phyloP scores from a whole-genome alignment of 2,113 vertebrate genomes.

The Protobothrops mucrosquamatus region DNA sequence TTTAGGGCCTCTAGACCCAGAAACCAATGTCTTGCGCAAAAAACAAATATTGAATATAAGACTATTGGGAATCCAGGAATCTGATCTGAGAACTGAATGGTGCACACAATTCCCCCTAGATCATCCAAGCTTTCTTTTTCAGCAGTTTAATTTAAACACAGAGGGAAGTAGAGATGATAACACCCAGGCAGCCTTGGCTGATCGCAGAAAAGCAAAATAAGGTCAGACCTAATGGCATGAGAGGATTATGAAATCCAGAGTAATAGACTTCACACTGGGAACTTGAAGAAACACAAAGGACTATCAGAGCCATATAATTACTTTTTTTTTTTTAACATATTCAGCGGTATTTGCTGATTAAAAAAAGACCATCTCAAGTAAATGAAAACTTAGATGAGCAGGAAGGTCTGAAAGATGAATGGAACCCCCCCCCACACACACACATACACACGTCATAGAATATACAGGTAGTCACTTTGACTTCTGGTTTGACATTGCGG shows the following conservation, averaged over 20 bases:
- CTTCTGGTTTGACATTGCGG: too few relatives aligned
- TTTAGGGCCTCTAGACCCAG: too few relatives aligned
- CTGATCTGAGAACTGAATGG: neutral
- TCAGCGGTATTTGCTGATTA: neutral
- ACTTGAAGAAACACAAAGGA: neutral
- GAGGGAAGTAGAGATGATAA: neutral
- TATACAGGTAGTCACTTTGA: neutral
- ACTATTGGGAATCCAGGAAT: neutral
- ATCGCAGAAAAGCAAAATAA: neutral
- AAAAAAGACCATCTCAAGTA: neutral
- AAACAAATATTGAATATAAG: neutral
- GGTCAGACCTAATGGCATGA: neutral
- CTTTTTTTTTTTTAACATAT: neutral
- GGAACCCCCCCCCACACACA: too few relatives aligned
- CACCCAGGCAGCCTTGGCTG: neutral
- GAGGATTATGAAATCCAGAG: neutral
- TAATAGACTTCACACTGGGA: neutral
- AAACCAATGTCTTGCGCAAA: too few relatives aligned
- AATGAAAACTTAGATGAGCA: neutral
- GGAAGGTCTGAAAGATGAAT: neutral
- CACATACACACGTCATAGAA: neutral
- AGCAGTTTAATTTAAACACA: neutral
- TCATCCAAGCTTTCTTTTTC: neutral
- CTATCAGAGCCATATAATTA: neutral
- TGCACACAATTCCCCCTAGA: too few relatives aligned